These are phyloP conservation scores for Pocillopora grandis DNA, from an alignment of 92 coral and sea anemone genomes.

Conservation along the genomic window DNA sequence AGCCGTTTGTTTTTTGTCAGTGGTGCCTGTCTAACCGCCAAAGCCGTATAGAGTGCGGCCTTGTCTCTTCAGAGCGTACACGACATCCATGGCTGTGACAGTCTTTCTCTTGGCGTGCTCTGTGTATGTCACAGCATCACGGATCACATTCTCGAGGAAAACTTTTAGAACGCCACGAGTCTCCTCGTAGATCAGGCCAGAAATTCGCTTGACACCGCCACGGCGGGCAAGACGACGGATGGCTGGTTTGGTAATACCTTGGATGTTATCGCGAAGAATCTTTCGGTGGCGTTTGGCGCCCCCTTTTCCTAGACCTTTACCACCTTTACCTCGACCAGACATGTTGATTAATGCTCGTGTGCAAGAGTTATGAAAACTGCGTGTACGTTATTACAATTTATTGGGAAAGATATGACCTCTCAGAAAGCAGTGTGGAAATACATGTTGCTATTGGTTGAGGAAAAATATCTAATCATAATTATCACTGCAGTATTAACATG, in stretches of 20 bases:
- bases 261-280: slow-evolving; percentile 96
- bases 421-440: too few relatives aligned
- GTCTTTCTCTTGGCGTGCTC: slow-evolving; percentile 97
- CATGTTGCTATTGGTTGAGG: too few relatives aligned
- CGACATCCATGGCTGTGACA: slow-evolving; percentile 97
- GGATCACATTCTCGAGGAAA: slow-evolving; percentile 94
- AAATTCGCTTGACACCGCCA: slow-evolving; percentile 94
- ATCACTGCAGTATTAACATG: too few relatives aligned
- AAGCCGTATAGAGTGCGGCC: slow-evolving; percentile 92
- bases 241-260: slow-evolving; percentile 94
- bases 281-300: too few relatives aligned
- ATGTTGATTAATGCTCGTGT: slow-evolving; percentile 10
- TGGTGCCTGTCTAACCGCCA: slow-evolving; percentile 56
- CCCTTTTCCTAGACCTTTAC: slow-evolving; percentile 94
- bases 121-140: slow-evolving; percentile 94
- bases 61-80: slow-evolving; percentile 93
- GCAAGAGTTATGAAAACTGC: too few relatives aligned
- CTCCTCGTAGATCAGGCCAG: slow-evolving; percentile 94
- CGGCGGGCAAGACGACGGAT: slow-evolving; percentile 97
- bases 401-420: too few relatives aligned
- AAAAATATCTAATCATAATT: too few relatives aligned
- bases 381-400: too few relatives aligned
- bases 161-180: slow-evolving; percentile 95
- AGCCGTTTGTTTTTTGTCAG: too few relatives aligned
- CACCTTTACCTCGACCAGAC: slow-evolving; percentile 94